Evolutionary conservation across 2,888 invertebrate species (phyloP), one percentile per base, ranked within the genome.

Genomic region (Trilocha varians): DNA sequence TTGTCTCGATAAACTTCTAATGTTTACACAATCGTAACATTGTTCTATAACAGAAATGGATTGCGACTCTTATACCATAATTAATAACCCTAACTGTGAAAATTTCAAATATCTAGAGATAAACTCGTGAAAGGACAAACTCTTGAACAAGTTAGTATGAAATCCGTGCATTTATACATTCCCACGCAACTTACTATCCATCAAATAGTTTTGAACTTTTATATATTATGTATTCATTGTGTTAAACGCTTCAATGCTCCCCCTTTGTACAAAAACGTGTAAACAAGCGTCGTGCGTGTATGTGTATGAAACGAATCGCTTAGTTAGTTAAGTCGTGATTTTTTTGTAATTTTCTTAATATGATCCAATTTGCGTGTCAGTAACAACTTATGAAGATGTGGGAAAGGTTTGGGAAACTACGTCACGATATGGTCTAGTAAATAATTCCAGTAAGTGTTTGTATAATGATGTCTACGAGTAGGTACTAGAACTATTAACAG

Each of bases 231-330:
- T 70, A 77, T 79, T 78, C 77, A 75, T 75, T 79, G 76, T 67
- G 62, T 75, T 59, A 57, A 59, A 69, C 72, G 83, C 79, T 67
- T 70, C 79, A 76, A 66, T 82, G 83, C 72, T 53, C 71, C 62
- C 78, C 77, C 70, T 39, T 46, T 52, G 40, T 37, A 62, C 51
- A 78, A 80, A 78, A 78, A 77, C 76, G 73, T 76, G 70, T 64
- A 67, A 68, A 68, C 52, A 57, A 55, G 62, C 64, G 62, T 25
- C 25, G 11, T 25, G 25, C 25, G 11, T 2, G 25, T 9, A 25
- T 25, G 5, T 25, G 48, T 55, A 9, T 4, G 25, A 9, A 18
- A 18, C 25, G 25, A 25, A 25, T 25, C 25, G 25, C 25, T 25
- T 25, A 25, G 25, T 2, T 25, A 25, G 25, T 25, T 25, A 11